Conservation (phyloP, 2,797 vertebrate species). For the Clarias pachynema region DNA sequence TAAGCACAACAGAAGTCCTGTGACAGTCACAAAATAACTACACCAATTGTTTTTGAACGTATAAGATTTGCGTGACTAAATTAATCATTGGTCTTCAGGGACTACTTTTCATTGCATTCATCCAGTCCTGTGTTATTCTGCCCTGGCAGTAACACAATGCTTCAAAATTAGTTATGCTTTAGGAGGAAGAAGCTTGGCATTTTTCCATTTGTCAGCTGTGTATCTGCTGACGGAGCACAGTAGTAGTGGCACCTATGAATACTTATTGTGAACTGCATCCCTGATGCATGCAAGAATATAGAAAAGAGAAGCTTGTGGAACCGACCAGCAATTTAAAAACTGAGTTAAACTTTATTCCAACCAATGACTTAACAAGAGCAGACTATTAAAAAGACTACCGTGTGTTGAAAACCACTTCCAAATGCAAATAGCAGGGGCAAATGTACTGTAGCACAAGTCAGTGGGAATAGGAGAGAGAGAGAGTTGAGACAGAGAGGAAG, state of each 20-base stretch:
- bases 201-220: neutral
- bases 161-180: neutral
- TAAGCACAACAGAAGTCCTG: neutral
- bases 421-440: neutral
- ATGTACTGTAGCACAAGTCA: neutral
- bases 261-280: neutral
- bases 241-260: neutral
- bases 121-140: neutral
- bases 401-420: neutral
- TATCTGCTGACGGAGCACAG: slow-evolving; percentile 10
- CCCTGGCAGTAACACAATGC: neutral
- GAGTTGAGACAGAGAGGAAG: neutral
- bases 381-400: neutral
- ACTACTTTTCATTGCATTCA: neutral
- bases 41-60: neutral
- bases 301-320: neutral
- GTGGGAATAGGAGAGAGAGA: neutral
- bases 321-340: too few relatives aligned
- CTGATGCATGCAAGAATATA: neutral
- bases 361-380: slow-evolving; percentile 2
- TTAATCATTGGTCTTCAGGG: neutral
- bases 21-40: neutral
- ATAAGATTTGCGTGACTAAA: neutral
- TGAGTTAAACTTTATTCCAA: neutral
- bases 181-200: neutral